Conservation (phyloP, 1,140 invertebrate genomes). For the Microplitis demolitor region DNA sequence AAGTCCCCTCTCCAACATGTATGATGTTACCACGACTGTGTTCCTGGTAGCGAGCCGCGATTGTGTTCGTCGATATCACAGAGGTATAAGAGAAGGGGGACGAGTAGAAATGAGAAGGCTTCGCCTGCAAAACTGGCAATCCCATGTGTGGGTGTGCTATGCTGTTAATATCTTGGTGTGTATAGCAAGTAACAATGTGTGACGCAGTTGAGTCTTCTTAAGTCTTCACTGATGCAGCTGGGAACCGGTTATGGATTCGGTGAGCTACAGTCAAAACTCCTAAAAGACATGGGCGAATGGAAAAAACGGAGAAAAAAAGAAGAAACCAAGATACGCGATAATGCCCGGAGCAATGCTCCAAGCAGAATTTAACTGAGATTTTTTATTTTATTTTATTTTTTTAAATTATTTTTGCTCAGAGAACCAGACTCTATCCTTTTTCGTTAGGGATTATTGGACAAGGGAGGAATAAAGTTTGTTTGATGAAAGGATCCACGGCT, state of each 20-base stretch:
- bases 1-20: not conserved
- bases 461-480: conserved; percentile 12
- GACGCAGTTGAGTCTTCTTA: not conserved
- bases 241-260: conserved; percentile 56
- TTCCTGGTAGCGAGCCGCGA: conserved; percentile 17
- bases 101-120: not conserved
- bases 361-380: not conserved
- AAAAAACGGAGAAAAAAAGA: conserved; percentile 5
- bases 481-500: conserved; percentile 9
- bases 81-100: not conserved
- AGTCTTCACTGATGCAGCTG: conserved; percentile 50
- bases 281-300: conserved; percentile 45
- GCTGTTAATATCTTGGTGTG: conserved; percentile 7
- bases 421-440: not conserved
- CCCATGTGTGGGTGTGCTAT: not conserved
- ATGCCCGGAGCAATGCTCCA: conserved; percentile 19
- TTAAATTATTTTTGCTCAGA: not conserved
- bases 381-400: not conserved
- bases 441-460: conserved; percentile 1
- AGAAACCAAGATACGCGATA: conserved; percentile 17
- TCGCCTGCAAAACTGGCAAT: not conserved
- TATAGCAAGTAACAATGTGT: conserved; percentile 17
- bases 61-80: conserved; percentile 25
- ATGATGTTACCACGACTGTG: not conserved
- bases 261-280: conserved; percentile 46